Evolutionary conservation across 2,797 vertebrate species (phyloP).

Genomic region (Gallinago stenura): DNA sequence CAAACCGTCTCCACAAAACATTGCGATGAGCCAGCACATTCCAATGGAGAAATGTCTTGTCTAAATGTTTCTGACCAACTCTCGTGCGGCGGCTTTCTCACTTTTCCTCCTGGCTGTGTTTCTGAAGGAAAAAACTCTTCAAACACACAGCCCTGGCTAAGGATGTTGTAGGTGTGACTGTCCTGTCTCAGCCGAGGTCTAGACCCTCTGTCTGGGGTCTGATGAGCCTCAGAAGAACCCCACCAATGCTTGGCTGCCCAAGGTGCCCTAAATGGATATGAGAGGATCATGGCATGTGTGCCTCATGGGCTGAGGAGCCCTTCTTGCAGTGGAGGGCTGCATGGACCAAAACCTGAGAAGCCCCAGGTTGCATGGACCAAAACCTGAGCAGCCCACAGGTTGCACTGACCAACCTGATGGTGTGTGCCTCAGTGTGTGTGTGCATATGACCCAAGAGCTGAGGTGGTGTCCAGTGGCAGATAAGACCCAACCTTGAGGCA

Average conservation of each 20-base stretch:
- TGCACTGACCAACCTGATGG: too few relatives aligned
- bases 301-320: not conserved
- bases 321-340: not conserved
- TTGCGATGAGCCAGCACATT: constrained; percentile 67
- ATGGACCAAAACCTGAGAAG: not conserved
- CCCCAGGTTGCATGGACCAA: not conserved
- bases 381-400: not conserved
- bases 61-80: constrained; percentile 67
- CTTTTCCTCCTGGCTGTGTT: constrained; percentile 49
- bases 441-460: not conserved
- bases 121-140: constrained; percentile 44
- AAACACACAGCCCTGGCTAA: not conserved
- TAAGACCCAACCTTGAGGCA: not conserved
- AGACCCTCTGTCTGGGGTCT: not conserved
- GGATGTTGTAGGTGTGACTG: constrained; percentile 15
- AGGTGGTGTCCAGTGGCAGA: not conserved
- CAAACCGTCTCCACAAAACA: constrained; percentile 56
- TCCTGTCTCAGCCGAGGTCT: not conserved
- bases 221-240: not conserved
- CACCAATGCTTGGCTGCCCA: not conserved
- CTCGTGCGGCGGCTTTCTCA: constrained; percentile 42
- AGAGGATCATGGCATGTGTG: accelerated
- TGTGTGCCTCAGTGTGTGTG: not conserved
- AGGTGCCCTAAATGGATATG: not conserved
- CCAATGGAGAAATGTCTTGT: constrained; percentile 72